phyloP scores from a whole-genome alignment of 1,140 invertebrate genomes.

The Drosophila obscura region DNA sequence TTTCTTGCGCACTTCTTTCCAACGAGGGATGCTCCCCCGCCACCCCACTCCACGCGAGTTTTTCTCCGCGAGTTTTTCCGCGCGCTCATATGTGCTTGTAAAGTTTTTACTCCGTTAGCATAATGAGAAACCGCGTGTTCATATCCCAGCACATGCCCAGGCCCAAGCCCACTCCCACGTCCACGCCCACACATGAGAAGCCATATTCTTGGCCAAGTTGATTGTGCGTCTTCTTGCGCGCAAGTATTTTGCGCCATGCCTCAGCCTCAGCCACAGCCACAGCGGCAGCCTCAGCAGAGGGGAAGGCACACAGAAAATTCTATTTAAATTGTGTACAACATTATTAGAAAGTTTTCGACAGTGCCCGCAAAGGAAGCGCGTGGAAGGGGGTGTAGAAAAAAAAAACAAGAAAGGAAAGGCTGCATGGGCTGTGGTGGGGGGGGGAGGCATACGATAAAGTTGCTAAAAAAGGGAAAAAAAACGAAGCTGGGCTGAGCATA shows the following conservation, averaged over 20 bases:
- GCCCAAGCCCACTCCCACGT: constrained; percentile 3
- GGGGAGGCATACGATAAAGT: constrained; percentile 43
- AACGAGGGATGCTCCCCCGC: not conserved
- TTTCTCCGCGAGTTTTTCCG: constrained; percentile 27
- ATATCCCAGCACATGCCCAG: constrained; percentile 58
- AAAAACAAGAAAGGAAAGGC: constrained; percentile 23
- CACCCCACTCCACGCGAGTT: too few relatives aligned
- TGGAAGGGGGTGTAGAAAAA: not conserved
- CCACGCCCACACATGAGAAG: constrained; percentile 34
- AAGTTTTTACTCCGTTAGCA: constrained; percentile 83
- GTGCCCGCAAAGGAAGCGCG: constrained; percentile 9
- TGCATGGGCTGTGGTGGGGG: not conserved
- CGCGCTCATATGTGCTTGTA: constrained; percentile 79
- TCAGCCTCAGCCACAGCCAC: not conserved
- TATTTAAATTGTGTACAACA: constrained; percentile 84
- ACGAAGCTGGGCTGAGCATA: constrained; percentile 33
- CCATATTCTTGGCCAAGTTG: constrained; percentile 63
- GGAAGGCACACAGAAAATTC: constrained; percentile 66
- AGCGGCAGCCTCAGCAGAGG: constrained; percentile 1
- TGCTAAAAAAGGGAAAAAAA: constrained; percentile 51
- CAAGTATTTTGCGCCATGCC: constrained; percentile 67
- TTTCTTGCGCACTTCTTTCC: constrained; percentile 51
- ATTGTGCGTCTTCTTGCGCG: constrained; percentile 66
- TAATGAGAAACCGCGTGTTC: constrained; percentile 83
- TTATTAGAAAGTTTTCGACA: constrained; percentile 83